Conservation (phyloP, 1,140 invertebrate species). For the Ditylenchus dipsaci region DNA sequence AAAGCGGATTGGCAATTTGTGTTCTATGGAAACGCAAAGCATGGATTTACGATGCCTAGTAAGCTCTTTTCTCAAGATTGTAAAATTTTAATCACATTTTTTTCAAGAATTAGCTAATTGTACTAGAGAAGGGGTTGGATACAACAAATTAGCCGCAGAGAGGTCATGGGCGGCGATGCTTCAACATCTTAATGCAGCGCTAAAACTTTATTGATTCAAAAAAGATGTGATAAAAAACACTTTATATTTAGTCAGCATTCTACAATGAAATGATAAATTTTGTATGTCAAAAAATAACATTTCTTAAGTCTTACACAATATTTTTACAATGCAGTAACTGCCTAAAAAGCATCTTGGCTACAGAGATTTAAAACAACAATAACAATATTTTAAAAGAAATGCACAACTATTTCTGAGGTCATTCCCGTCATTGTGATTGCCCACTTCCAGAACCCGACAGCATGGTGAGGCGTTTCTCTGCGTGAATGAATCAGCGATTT, state of each 20-base stretch:
- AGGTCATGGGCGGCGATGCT: conserved; percentile 29
- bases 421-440: conserved; percentile 32
- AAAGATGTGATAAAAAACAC: no score
- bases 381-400: conserved; percentile 10
- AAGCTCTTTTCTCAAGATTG: not conserved
- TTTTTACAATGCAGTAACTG: no score
- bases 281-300: no score
- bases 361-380: no score
- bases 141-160: conserved; percentile 14
- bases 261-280: no score
- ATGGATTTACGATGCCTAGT: conserved; percentile 46
- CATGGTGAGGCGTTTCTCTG: conserved; percentile 45
- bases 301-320: no score
- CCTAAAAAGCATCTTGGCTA: no score
- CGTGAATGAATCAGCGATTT: conserved; percentile 44
- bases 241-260: no score
- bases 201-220: no score
- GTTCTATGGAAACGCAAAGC: conserved; percentile 39
- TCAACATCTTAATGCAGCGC: conserved; percentile 12
- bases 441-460: conserved; percentile 56
- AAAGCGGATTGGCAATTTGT: conserved; percentile 49
- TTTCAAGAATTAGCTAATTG: conserved; percentile 10
- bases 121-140: conserved; percentile 22
- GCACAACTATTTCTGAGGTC: conserved; percentile 19
- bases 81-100: not conserved